These are phyloP conservation scores for Scaptodrosophila latifasciaeformis DNA, from an alignment of 2,888 invertebrate species.

Conservation along the genomic window DNA sequence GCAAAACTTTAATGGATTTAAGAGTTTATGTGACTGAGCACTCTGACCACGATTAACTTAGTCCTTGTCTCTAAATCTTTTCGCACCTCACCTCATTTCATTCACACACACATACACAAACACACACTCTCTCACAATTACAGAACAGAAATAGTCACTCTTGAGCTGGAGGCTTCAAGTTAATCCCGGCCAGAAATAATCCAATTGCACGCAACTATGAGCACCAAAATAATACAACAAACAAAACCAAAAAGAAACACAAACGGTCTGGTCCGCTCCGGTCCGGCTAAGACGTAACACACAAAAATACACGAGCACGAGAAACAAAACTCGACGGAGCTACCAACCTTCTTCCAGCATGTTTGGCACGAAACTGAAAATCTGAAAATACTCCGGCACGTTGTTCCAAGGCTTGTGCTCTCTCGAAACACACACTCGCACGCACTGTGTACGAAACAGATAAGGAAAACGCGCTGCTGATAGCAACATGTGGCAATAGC, in stretches of 20 bases:
- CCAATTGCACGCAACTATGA: slow-evolving; percentile 56
- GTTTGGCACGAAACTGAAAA: slow-evolving; percentile 66
- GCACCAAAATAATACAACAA: slow-evolving; percentile 18
- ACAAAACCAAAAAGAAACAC: slow-evolving; percentile 6
- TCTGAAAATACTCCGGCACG: slow-evolving; percentile 25
- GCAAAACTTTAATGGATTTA: no score
- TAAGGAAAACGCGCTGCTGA: slow-evolving; percentile 14
- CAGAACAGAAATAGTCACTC: slow-evolving; percentile 22
- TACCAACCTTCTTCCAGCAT: slow-evolving; percentile 73
- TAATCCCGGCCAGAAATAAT: slow-evolving; percentile 46
- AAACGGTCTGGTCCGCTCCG: background rate
- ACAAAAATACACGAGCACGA: slow-evolving; percentile 21
- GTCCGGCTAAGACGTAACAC: slow-evolving; percentile 12
- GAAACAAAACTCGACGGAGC: slow-evolving; percentile 17
- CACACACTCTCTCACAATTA: no score
- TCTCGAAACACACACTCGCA: slow-evolving; percentile 20
- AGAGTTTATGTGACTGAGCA: no score
- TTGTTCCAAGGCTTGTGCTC: slow-evolving; percentile 52
- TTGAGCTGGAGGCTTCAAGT: no score
- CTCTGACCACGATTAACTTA: no score
- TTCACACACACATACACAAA: no score
- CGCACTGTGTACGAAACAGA: slow-evolving; percentile 4
- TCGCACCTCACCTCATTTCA: no score
- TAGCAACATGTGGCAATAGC: slow-evolving; percentile 70
- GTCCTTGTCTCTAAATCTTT: no score